A percentile compares a stretch with the other conserved stretches of the same genome.
Evolutionary conservation across 1,140 invertebrate genomes (phyloP).

Genomic region (Hermetia illucens): DNA sequence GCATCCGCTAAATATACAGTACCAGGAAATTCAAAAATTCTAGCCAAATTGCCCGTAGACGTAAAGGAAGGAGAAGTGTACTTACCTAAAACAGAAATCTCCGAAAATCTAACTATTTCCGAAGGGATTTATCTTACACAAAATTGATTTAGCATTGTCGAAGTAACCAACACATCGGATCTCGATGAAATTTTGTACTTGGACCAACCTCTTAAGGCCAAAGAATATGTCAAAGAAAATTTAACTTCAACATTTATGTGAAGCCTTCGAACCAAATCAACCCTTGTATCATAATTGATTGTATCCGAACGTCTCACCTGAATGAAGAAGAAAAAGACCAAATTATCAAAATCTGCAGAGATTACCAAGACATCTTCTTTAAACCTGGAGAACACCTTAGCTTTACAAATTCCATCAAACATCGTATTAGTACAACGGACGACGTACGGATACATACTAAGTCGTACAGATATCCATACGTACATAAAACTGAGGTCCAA

Average conservation of each 20-base stretch:
- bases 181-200: background rate
- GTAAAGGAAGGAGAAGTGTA: constrained; percentile 2
- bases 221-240: background rate
- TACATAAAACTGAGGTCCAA: constrained; percentile 3
- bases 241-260: constrained; percentile 1
- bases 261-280: background rate
- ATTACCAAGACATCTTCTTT: background rate
- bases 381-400: background rate
- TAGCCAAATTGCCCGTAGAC: constrained; percentile 4
- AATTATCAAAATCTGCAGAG: constrained; percentile 1
- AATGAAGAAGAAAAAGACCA: constrained; percentile 4
- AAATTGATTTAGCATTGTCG: constrained; percentile 3
- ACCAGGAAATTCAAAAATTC: constrained; percentile 1
- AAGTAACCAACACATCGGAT: constrained; percentile 2
- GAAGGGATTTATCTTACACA: constrained; percentile 4
- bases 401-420: constrained; percentile 6
- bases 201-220: constrained; percentile 4
- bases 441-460: constrained; percentile 5
- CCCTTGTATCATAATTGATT: constrained; percentile 5
- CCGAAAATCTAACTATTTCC: background rate
- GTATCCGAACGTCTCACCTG: too few species aligned
- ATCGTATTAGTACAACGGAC: constrained; percentile 5
- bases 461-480: constrained; percentile 4
- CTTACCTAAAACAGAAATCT: background rate
- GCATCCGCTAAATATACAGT: constrained; percentile 2